A percentile compares a stretch with the other conserved stretches of the same genome.
Conservation (phyloP, 2,113 vertebrate species). For the Dendrocopos noguchii region DNA sequence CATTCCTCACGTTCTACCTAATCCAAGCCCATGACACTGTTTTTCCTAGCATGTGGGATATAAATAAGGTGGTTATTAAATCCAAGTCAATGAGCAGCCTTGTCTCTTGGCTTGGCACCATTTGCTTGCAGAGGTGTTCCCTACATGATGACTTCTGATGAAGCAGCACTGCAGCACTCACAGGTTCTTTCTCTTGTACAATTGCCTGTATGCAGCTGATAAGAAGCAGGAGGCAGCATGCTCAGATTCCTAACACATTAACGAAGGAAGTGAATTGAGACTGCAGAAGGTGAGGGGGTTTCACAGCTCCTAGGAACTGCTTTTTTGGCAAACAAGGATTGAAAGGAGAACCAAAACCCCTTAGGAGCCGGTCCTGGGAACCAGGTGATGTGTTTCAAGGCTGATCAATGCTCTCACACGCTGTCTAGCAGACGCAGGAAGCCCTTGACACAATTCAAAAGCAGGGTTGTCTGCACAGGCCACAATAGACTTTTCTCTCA, state of each 20-base stretch:
- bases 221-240: slow-evolving; percentile 49
- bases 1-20: slow-evolving; percentile 14
- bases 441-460: slow-evolving; percentile 58
- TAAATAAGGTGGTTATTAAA: slow-evolving; percentile 39
- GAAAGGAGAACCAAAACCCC: slow-evolving; percentile 67
- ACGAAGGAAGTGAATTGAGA: slow-evolving; percentile 55
- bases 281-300: slow-evolving; percentile 18
- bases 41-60: slow-evolving; percentile 30
- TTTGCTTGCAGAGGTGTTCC: slow-evolving; percentile 8
- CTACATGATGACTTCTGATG: neutral
- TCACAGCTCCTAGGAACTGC: slow-evolving; percentile 51
- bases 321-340: slow-evolving; percentile 68
- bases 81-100: neutral
- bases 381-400: slow-evolving; percentile 32
- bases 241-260: slow-evolving; percentile 62
- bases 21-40: neutral
- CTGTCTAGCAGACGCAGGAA: slow-evolving; percentile 20
- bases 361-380: slow-evolving; percentile 67
- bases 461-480: slow-evolving; percentile 64
- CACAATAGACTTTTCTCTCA: slow-evolving; percentile 60
- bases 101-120: neutral
- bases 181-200: neutral
- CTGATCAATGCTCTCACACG: slow-evolving; percentile 32
- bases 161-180: neutral
- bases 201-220: slow-evolving; percentile 9